Percentiles rank a stretch among this genome's conserved stretches.
These are phyloP conservation scores for Kryptolebias ocellatus DNA, from an alignment of 2,797 vertebrate genomes.

Conservation along the genomic window DNA sequence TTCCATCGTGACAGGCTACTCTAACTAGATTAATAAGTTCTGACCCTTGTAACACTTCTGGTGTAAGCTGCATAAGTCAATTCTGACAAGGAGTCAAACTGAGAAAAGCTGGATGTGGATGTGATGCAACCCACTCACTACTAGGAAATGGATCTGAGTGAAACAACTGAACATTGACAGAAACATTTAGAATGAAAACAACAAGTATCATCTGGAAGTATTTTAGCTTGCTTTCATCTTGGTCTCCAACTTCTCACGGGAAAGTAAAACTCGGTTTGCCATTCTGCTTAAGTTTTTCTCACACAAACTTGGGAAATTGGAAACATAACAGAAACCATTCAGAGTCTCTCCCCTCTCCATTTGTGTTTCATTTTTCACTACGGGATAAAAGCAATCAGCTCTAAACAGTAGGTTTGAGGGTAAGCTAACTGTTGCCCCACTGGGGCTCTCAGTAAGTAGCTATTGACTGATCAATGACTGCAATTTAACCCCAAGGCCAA, in stretches of 20 bases:
- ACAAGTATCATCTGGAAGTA: slow-evolving; percentile 17
- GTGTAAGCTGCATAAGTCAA: slow-evolving; percentile 5
- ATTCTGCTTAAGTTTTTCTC: slow-evolving; percentile 18
- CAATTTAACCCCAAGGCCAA: slow-evolving; percentile 66
- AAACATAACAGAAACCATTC: slow-evolving; percentile 29
- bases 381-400: slow-evolving; percentile 59
- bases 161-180: slow-evolving; percentile 13
- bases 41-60: slow-evolving; percentile 19
- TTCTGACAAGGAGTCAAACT: slow-evolving; percentile 18
- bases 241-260: slow-evolving; percentile 10
- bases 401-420: slow-evolving; percentile 57
- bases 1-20: slow-evolving; percentile 1
- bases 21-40: slow-evolving; percentile 14
- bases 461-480: slow-evolving; percentile 72
- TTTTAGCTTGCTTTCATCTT: slow-evolving; percentile 7
- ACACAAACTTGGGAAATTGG: slow-evolving; percentile 2
- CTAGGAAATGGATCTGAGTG: slow-evolving; percentile 12
- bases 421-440: slow-evolving; percentile 43
- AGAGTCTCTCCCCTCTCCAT: slow-evolving; percentile 14
- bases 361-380: slow-evolving; percentile 34
- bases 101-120: slow-evolving; percentile 6
- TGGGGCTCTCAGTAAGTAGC: slow-evolving; percentile 43
- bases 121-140: not conserved
- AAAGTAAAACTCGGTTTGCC: slow-evolving; percentile 14
- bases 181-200: slow-evolving; percentile 2